Base-by-base conservation (phyloP, 2,888 invertebrate species). In the Tinea semifulvella region DNA sequence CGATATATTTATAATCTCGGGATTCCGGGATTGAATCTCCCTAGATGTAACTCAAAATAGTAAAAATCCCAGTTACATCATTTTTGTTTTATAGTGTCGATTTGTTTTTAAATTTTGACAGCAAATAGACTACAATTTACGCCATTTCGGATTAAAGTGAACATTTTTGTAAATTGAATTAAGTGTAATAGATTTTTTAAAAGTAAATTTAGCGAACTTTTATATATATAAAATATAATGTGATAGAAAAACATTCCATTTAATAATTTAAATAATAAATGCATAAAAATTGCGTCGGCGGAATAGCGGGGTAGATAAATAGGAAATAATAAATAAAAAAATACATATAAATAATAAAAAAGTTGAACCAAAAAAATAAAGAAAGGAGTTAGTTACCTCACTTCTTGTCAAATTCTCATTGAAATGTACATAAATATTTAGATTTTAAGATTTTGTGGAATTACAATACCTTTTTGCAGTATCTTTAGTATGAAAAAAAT, bases 341-440 rank as follows among this genome's bases (percentile, higher is more conserved):
- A 46, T 16, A 22, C 20, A 31, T 58, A 53, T 52, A 54, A 61
- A 58, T 57, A 53, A 60, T n/a, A n/a, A 56, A 60, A 63, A 65
- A 68, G 70, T 73, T 68, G 63, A 75, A 76, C 75, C 76, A 75
- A 77, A 77, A 76, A 74, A 60, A 65, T 59, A 65, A 52, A 3
- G 35, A 40, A 43, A 35, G 20, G 28, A 28, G 43, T 43, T n/a
- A n/a, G n/a, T n/a, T 43, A 69, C 65, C 64, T 67, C 68, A 50
- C 58, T 58, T 58, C 57, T 63, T 61, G 26, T 61, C 64, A 61
- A 20, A 20, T 22, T 31, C 13, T 31, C 8, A 22, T 22, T 31
- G 31, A 31, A 31, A 31, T 7, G 31, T 31, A 31, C 31, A 31
- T 31, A 14, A n/a, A 14, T 13, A 2, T 27, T 27, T 31, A 31